Conservation (phyloP, 2,888 invertebrate species). For the Aleiodes testaceus region DNA sequence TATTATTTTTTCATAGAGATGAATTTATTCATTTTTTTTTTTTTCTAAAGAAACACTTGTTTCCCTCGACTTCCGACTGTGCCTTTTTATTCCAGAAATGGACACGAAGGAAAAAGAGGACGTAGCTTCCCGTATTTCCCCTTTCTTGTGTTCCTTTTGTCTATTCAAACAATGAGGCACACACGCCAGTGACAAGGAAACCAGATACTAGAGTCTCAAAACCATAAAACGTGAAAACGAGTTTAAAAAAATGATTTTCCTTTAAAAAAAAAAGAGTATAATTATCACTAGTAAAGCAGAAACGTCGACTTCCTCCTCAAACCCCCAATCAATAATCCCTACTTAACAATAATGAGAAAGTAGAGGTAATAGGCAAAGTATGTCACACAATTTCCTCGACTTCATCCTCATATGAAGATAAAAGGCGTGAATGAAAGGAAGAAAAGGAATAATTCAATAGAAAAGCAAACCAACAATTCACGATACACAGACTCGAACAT, state of each 20-base stretch:
- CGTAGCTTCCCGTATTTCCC: slow-evolving; percentile 9
- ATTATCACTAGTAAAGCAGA: background rate
- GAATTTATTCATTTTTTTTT: background rate
- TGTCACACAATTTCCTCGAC: too few species aligned
- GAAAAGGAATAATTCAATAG: too few species aligned
- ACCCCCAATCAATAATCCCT: background rate
- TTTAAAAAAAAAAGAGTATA: background rate
- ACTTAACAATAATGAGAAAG: too few species aligned
- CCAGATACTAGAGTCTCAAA: background rate
- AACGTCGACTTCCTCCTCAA: slow-evolving; percentile 28
- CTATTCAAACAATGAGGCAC: slow-evolving; percentile 43
- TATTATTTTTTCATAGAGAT: too few species aligned
- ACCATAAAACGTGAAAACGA: too few species aligned
- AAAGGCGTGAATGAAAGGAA: background rate
- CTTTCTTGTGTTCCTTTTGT: slow-evolving; percentile 48
- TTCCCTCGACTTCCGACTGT: background rate
- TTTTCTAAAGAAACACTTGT: background rate
- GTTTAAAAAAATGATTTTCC: too few species aligned
- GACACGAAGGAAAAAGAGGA: slow-evolving; percentile 10
- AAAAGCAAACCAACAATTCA: too few species aligned
- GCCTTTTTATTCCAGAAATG: background rate
- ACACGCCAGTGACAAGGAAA: slow-evolving; percentile 39
- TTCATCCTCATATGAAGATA: background rate
- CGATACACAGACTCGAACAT: slow-evolving; percentile 48
- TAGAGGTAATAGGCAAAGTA: too few species aligned